A percentile compares a stretch with the other conserved stretches of the same genome.
Evolutionary conservation across 2,888 invertebrate species (phyloP).

Genomic region (Chouioia cunea): DNA sequence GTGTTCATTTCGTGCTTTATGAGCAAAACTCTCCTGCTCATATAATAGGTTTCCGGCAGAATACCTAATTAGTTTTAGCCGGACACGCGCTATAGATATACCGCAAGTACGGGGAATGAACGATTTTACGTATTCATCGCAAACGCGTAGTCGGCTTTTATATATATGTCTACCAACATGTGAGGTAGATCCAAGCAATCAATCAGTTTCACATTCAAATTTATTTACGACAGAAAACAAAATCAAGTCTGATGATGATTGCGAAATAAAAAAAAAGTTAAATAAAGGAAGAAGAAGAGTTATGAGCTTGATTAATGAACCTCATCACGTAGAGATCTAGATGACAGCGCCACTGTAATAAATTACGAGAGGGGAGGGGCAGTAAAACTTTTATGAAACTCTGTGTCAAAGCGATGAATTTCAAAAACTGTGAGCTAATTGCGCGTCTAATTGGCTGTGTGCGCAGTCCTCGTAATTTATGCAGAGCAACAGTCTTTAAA

Average conservation of each 20-base stretch:
- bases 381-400: constrained; percentile 11
- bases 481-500: background rate
- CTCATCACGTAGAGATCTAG: background rate
- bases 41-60: too few species aligned
- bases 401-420: constrained; percentile 3
- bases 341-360: too few species aligned
- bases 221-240: background rate
- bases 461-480: constrained; percentile 7
- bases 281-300: background rate
- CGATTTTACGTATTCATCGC: too few species aligned
- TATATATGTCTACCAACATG: too few species aligned
- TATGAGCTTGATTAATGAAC: constrained; percentile 15
- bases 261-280: background rate
- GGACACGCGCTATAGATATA: too few species aligned
- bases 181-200: too few species aligned
- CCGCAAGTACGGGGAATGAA: too few species aligned
- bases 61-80: too few species aligned
- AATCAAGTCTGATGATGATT: background rate
- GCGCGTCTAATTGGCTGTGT: background rate
- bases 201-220: background rate
- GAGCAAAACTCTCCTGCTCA: too few species aligned
- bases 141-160: too few species aligned
- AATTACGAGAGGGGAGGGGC: background rate
- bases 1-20: too few species aligned
- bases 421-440: background rate